phyloP scores from a whole-genome alignment of 1,140 invertebrate genomes.

The Leptopilina clavipes region DNA sequence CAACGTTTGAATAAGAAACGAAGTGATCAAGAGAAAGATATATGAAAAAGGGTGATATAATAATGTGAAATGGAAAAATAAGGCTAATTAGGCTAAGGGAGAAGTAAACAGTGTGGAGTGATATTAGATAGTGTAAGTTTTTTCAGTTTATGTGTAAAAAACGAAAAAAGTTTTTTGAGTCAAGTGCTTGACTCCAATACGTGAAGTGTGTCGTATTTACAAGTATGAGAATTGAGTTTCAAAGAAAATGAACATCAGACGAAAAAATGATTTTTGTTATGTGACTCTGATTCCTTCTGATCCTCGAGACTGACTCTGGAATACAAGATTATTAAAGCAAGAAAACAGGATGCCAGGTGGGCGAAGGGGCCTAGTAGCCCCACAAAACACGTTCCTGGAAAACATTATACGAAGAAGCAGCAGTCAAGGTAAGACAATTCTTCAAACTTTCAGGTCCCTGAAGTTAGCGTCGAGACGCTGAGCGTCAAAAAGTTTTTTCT shows the following conservation, averaged over 20 bases:
- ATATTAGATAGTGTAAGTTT: constrained; percentile 24
- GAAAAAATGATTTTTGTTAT: constrained; percentile 32
- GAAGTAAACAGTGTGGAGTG: not conserved
- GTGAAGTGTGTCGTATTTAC: not conserved
- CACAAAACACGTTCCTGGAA: constrained; percentile 99
- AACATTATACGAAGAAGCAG: constrained; percentile 98
- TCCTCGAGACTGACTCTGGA: constrained; percentile 49
- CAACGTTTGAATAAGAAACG: not conserved
- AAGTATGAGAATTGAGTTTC: not conserved
- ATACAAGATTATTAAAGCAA: constrained; percentile 58
- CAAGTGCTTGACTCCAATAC: not conserved
- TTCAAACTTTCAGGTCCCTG: no score
- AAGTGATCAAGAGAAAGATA: not conserved
- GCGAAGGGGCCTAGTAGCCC: constrained; percentile 97
- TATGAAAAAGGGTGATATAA: no score
- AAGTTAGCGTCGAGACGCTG: no score
- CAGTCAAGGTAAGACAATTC: constrained; percentile 93
- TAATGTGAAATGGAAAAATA: constrained; percentile 17
- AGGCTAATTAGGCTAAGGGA: not conserved
- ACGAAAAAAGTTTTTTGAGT: not conserved
- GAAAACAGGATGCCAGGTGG: constrained; percentile 90
- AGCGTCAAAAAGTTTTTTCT: no score
- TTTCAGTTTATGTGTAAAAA: not conserved
- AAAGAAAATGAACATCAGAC: constrained; percentile 38
- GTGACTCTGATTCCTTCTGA: constrained; percentile 39